Evolutionary conservation across 1,140 invertebrate genomes (phyloP), one percentile per base, ranked within the genome.

Genomic region (Drosophila nannoptera): DNA sequence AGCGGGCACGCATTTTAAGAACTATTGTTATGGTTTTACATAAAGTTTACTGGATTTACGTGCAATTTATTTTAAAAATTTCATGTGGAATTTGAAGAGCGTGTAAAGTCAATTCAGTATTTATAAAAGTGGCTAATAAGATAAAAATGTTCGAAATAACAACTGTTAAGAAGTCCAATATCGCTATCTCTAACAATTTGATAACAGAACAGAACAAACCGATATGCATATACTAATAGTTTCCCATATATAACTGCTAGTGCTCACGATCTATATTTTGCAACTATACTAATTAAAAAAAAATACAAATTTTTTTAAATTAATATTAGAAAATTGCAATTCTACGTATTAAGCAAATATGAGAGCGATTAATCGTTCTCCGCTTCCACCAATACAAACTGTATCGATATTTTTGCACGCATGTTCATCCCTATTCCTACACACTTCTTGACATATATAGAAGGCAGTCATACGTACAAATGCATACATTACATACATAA

Each of bases 401-500:
- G 7, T 49, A 65, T 65, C 62, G 62, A 65, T 65, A 58, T 4
- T 58, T 22, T 8, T 22, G 5, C 12, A 7, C 8, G 33, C 22
- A 12, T 31, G 22, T 29, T 16, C 12, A 16, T 3, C 12, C 7
- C 8, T 12, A 14, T 22, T 7, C 8, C 5, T 33, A 9, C 32
- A 29, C 32, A 49, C n/a, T 9, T 49, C 22, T 49, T 5, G 0
- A 32, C 9, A 14, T 16, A 45, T 45, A 14, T 11, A 22, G 22
- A 22, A 22, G 22, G 3, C 43, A 45, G 16, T 4, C 9, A 22
- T 22, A 31, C 43, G 12, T 48, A 31, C 9, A 48, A 11, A 48
- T 29, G 22, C 1, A 32, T 32, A 33, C 3, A n/a, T n/a, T 2
- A 33, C 32, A 33, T 9, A 9, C 14, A 14, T 35, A 50, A 3